Base-by-base conservation (phyloP, 2,113 vertebrate species). In the Oncorhynchus mykiss region DNA sequence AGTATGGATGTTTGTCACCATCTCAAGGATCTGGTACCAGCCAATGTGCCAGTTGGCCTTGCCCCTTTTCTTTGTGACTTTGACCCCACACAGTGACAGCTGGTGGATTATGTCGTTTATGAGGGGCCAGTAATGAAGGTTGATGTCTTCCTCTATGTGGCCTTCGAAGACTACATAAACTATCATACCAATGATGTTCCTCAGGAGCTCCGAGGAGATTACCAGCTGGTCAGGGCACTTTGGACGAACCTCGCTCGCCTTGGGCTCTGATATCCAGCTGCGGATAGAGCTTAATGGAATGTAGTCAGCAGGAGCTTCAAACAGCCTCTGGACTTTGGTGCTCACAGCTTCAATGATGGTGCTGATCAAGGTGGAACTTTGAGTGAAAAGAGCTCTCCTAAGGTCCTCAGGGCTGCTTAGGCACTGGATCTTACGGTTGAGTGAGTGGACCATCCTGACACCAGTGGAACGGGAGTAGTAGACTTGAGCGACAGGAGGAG, bases 261-360 rank as follows among this genome's bases (percentile, higher is more conserved):
- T 2, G 11, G 25, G 20, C 18, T 20, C 39, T 18, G n/a, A 24
- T 20, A 49, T 7, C 67, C 31, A 39, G 6, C 34, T 8, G 67
- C 7, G 1, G 16, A 22, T 29, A 45, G 67, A 48, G 67, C 18
- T 9, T 13, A 69, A 31, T 9, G 16, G 2, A 18, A 69, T n/a
- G 67, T 20, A 11, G 67, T 20, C 34, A 11, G 67, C 18, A 22
- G 67, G 67, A 18, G 31, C 67, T 24, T 49, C 34, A 48, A 70
- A 70, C 11, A 70, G 67, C 67, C 20, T 70, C 67, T 69, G 31
- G 67, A 69, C 31, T 31, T 69, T 9, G 34, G 5, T 31, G 14
- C 29, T 69, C 67, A 69, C 67, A 20, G 34, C 20, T 20, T 6
- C 34, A 22, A 13, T 6, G 67, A 69, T 18, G 34, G 8, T 45